Evolutionary conservation across 2,888 invertebrate genomes (phyloP).

Genomic region (Agrochola macilenta): DNA sequence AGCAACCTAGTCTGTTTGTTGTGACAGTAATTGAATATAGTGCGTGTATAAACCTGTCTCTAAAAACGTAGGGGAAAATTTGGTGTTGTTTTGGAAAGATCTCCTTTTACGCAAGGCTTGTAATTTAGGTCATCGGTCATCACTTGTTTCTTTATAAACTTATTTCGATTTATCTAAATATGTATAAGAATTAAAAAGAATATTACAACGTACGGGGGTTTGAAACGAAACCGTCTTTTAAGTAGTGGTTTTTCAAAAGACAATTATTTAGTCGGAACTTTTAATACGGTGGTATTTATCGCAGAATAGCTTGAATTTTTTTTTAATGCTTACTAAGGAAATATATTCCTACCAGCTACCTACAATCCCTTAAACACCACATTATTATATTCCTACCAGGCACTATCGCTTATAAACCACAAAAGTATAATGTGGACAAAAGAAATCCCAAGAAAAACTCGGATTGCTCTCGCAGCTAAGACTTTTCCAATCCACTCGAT

Average conservation of each 20-base stretch:
- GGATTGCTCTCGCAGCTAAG: conserved; percentile 15
- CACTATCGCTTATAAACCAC: background rate
- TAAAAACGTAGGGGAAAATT: background rate
- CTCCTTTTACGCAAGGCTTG: background rate
- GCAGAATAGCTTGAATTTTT: background rate
- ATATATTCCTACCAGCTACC: background rate
- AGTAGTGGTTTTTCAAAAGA: no score
- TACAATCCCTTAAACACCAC: background rate
- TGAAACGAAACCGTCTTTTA: background rate
- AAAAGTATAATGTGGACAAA: conserved; percentile 17
- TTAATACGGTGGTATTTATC: background rate
- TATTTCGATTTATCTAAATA: background rate
- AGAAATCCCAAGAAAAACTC: conserved; percentile 2
- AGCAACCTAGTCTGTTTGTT: background rate
- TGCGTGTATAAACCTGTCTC: background rate
- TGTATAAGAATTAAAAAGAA: background rate
- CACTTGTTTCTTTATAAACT: background rate
- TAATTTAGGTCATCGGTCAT: background rate
- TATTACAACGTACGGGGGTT: background rate
- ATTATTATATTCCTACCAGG: background rate
- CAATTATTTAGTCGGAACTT: background rate
- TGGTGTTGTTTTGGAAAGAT: background rate
- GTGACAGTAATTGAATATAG: conserved; percentile 34
- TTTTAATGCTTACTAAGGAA: background rate
- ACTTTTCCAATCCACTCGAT: conserved; percentile 43